Conservation (phyloP, 2,888 invertebrate species). For the Hesperia comma region DNA sequence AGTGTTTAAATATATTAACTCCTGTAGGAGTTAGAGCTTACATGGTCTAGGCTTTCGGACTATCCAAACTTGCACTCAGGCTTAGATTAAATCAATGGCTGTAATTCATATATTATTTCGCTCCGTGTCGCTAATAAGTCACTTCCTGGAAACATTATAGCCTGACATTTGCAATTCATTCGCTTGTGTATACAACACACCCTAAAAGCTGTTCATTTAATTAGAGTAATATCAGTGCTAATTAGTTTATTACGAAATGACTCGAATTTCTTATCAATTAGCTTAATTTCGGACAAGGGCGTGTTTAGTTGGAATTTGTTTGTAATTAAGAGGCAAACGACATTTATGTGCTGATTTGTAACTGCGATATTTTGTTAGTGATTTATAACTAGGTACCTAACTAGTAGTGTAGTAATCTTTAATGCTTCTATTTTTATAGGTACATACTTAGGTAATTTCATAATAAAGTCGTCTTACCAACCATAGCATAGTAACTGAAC, state of each 20-base stretch:
- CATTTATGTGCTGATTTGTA: not conserved
- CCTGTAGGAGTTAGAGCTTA: too few relatives aligned
- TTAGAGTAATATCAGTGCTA: conserved; percentile 47
- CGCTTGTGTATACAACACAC: conserved; percentile 29
- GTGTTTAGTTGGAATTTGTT: not conserved
- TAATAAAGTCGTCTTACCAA: too few relatives aligned
- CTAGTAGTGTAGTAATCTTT: too few relatives aligned
- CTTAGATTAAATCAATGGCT: not conserved
- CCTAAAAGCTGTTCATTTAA: conserved; percentile 48
- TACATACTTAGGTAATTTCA: too few relatives aligned
- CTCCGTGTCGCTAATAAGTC: not conserved
- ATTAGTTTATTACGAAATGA: conserved; percentile 44
- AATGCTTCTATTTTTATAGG: too few relatives aligned
- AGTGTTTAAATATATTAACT: too few relatives aligned
- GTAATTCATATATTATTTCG: not conserved
- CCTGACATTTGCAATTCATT: conserved; percentile 22
- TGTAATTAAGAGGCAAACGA: not conserved
- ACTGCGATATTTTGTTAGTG: too few relatives aligned
- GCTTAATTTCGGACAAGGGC: conserved; percentile 39
- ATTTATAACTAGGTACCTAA: too few relatives aligned
- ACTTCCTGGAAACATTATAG: conserved; percentile 6
- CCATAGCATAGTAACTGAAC: too few relatives aligned
- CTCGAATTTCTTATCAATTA: conserved; percentile 38
- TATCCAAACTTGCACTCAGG: too few relatives aligned
- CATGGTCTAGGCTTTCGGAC: not conserved